Evolutionary conservation across 2,113 vertebrate species (phyloP), one percentile per base, ranked within the genome.

Genomic region (Salvelinus fontinalis): DNA sequence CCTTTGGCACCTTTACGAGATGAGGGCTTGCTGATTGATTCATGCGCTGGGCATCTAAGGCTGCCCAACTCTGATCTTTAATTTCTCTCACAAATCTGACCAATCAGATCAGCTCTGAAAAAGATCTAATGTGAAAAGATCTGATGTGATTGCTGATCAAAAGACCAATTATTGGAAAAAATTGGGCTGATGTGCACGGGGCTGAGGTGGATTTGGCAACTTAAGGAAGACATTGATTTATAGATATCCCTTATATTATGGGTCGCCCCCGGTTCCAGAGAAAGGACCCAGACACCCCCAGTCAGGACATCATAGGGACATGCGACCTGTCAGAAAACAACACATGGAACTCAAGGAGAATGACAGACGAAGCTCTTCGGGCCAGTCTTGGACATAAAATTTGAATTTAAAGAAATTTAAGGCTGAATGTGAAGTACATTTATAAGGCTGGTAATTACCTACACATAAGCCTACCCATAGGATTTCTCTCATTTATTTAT

Each of bases 261-360:
- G 73, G 71, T 79, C 0, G 83, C 82, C n/a, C 60, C 70, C 3
- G 71, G 75, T 72, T 71, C 75, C 20, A 82, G 78, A 73, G 34
- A 76, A 5, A 92, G 77, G 49, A 78, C 74, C 57, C 85, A 83
- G 59, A 86, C 80, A 26, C 73, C 74, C 3, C 70, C 84, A 1
- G 14, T 54, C 51, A 87, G 78, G 27, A 48, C 75, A 2, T 81
- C 68, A 16, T 71, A 3, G 39, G 90, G 14, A 70, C 80, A 5
- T 71, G 83, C 67, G 83, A 94, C 75, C 57, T 67, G 5, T 83
- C 73, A 0, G 72, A 85, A 8, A 67, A 90, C 68, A 86, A 85
- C 44, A 75, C 5, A 27, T 94, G 91, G 92, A 93, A 93, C 70
- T 93, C 91, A 48, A 93, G 89, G 69, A 76, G 78, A 76, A 82